Evolutionary conservation across 2,888 invertebrate genomes (phyloP).

Genomic region (Lampropteryx suffumata): DNA sequence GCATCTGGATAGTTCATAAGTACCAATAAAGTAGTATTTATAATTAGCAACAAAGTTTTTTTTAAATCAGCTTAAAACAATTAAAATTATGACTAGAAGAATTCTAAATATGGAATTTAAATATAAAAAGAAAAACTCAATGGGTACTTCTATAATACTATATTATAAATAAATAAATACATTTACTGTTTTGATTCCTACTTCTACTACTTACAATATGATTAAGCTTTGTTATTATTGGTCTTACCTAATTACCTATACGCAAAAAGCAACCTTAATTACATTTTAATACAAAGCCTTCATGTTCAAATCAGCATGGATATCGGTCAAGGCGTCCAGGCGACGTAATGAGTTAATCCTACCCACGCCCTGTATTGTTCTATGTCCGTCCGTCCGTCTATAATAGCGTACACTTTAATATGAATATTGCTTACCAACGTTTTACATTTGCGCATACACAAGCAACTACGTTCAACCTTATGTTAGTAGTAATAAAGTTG

Average conservation of each 20-base stretch:
- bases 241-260: conserved; percentile 23
- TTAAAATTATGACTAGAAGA: too few relatives aligned
- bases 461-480: conserved; percentile 5
- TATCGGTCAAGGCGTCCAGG: conserved; percentile 80
- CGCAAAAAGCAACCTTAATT: conserved; percentile 33
- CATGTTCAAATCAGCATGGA: conserved; percentile 55
- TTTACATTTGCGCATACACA: not conserved
- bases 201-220: too few relatives aligned
- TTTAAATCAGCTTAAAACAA: too few relatives aligned
- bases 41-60: too few relatives aligned
- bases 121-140: too few relatives aligned
- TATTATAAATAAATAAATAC: too few relatives aligned
- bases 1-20: too few relatives aligned
- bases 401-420: conserved; percentile 66
- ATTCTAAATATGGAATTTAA: too few relatives aligned
- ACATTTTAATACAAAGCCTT: conserved; percentile 37
- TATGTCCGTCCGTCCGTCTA: conserved; percentile 66
- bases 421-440: conserved; percentile 55
- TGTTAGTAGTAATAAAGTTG: conserved; percentile 19
- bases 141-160: too few relatives aligned
- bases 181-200: too few relatives aligned
- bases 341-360: conserved; percentile 73
- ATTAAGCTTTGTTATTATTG: conserved; percentile 6
- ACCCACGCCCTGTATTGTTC: conserved; percentile 79
- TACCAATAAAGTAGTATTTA: too few relatives aligned